A percentile compares a stretch with the other conserved stretches of the same genome.
These are phyloP conservation scores for Cyclophora punctaria DNA, from an alignment of 2,888 invertebrate species.

Conservation along the genomic window DNA sequence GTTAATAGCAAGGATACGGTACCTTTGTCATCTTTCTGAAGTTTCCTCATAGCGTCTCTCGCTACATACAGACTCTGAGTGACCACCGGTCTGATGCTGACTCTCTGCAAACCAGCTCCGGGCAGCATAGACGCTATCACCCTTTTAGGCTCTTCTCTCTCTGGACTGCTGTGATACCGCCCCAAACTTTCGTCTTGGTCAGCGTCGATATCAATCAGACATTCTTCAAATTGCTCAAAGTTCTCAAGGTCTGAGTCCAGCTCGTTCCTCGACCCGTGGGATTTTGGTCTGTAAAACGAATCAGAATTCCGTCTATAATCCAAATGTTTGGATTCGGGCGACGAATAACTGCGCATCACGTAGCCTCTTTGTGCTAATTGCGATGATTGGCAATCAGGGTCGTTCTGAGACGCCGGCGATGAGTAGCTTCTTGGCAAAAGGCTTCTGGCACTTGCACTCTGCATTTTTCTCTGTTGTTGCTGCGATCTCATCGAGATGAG, in stretches of 20 bases:
- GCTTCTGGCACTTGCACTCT: conserved; percentile 36
- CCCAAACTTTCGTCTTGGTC: conserved; percentile 50
- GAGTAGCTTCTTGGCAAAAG: conserved; percentile 61
- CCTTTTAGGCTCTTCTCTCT: conserved; percentile 51
- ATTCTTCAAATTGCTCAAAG: conserved; percentile 61
- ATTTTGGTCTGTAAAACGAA: conserved; percentile 49
- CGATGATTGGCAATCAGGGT: conserved; percentile 28
- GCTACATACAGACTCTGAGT: conserved; percentile 40
- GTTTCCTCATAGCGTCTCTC: conserved; percentile 42
- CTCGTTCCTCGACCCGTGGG: conserved; percentile 53
- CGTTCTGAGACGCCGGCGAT: conserved; percentile 50
- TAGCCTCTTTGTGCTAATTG: conserved; percentile 35
- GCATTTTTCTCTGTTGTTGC: conserved; percentile 51
- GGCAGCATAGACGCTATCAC: conserved; percentile 56
- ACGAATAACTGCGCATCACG: conserved; percentile 57
- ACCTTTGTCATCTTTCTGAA: conserved; percentile 50
- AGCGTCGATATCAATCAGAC: conserved; percentile 62
- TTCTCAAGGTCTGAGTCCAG: conserved; percentile 62
- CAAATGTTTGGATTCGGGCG: conserved; percentile 54
- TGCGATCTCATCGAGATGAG: conserved; percentile 59
- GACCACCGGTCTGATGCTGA: conserved; percentile 50
- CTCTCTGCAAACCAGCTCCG: conserved; percentile 62
- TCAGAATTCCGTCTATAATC: conserved; percentile 53
- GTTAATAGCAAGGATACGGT: conserved; percentile 5
- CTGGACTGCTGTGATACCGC: conserved; percentile 45